Evolutionary conservation across 2,888 invertebrate species (phyloP), one percentile per base, ranked within the genome.

Genomic region (Drosophila barbarae): DNA sequence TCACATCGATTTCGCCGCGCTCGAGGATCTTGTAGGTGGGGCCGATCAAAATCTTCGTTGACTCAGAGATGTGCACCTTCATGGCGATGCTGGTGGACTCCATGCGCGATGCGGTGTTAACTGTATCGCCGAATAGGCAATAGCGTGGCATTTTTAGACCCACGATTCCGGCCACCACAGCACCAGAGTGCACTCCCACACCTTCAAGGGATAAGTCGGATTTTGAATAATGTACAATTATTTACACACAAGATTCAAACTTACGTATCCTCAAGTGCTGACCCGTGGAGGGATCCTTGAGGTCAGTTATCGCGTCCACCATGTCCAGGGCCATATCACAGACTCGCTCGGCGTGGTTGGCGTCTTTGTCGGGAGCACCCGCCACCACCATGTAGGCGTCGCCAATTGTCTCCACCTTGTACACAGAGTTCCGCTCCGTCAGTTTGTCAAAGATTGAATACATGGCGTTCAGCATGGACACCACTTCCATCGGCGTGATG

Each of bases 331-430:
- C 98, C 98, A 98, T 98, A 87, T 97, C 95, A 87, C 96, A 97
- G 7, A 97, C 95, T 82, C 95, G 93, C 87, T 96, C 95, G 0
- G 98, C 97, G 87, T 99, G 98, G 86, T 96, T 95, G 53, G 92
- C 92, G 86, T 96, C 96, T 81, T 95, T 94, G 76, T 95, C 95
- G 0, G 98, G 98, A 0, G 98, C 98, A 0, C 98, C 98, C 1
- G 97, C 95, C 1, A 98, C 98, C 0, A 98, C 97, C 98, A 99
- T 98, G 88, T 98, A 99, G 0, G 98, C 98, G 87, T 99, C 98
- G 0, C 98, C 98, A 75, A 98, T 98, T 0, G 98, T 98, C 90
- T 98, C 98, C 38, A 98, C 98, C 93, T 99, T 99, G 87, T 98
- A 98, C 6, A 98, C 98, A 44, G 93, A 92, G 90, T 98, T 98